Base-by-base conservation (phyloP, 2,888 invertebrate species). In the Nipponacmea schrenckii region DNA sequence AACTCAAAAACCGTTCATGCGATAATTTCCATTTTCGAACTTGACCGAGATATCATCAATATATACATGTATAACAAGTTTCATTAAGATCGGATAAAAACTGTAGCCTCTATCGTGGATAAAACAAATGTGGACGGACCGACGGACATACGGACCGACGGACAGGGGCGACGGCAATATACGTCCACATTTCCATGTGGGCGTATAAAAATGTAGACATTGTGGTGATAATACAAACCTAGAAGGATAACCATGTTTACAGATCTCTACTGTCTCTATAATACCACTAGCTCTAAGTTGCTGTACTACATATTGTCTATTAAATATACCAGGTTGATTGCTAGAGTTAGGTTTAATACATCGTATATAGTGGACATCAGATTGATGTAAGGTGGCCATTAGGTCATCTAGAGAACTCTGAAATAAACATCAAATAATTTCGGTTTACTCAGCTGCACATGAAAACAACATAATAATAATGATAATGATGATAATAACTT, bases 241-340 rank as follows among this genome's bases (percentile, higher is more conserved):
- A 24, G 82, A 80, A 17, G 86, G 80, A 72, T 81, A 84, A 14
- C 84, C 84, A 62, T 78, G 77, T 27, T 78, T 72, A 67, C 84
- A 80, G 67, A 87, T 84, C 50, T 82, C 75, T 46, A 86, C 85
- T 0, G 87, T 83, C 72, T 86, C 84, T 31, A 85, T 77, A 50
- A 85, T 81, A 26, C 87, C 87, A 73, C 81, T 79, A 1, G 85
- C 86, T 24, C 77, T 69, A 20, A 87, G 81, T 70, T 87, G 87
- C 45, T 78, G 70, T 72, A 82, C 78, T 10, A 86, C 84, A 75
- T 79, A 86, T 2, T 50, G 70, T 27, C 77, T 71, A 68, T 86
- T 80, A 75, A 84, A 82, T 62, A 71, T 24, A 20, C 70, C 75
- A 1, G 84, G 72, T 46, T 67, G 27, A 27, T 75, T 79, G 20